Conservation (phyloP, 2,888 invertebrate genomes). For the Dorcus parallelipipedus region DNA sequence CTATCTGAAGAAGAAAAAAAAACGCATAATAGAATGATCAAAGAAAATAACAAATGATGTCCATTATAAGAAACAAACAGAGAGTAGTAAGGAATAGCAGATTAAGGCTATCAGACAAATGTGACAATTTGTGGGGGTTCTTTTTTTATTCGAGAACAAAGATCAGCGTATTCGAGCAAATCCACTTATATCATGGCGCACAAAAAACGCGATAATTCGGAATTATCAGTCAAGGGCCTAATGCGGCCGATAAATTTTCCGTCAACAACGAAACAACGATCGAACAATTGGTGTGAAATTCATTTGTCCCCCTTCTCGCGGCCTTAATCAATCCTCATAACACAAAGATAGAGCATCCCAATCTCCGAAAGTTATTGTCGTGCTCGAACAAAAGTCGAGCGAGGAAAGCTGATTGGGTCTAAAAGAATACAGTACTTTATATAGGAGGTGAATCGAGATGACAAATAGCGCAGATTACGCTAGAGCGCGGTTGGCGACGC, state of each 20-base stretch:
- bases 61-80: conserved; percentile 30
- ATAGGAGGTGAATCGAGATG: conserved; percentile 48
- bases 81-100: conserved; percentile 25
- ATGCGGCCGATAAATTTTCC: conserved; percentile 43
- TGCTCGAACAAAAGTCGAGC: conserved; percentile 44
- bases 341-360: conserved; percentile 45
- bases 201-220: conserved; percentile 43
- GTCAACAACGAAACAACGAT: conserved; percentile 44
- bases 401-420: conserved; percentile 45
- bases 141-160: conserved; percentile 22
- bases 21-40: conserved; percentile 21
- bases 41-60: conserved; percentile 23
- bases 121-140: conserved; percentile 34
- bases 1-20: conserved; percentile 2
- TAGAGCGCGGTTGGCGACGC: conserved; percentile 41
- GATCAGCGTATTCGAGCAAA: conserved; percentile 16
- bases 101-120: conserved; percentile 35
- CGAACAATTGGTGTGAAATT: conserved; percentile 48
- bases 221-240: conserved; percentile 37
- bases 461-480: conserved; percentile 48
- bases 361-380: conserved; percentile 44
- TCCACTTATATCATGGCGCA: conserved; percentile 31
- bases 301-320: conserved; percentile 42
- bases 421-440: conserved; percentile 47
- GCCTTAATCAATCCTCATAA: conserved; percentile 49